Evolutionary conservation across 2,113 vertebrate species (phyloP).

Genomic region (Halichoerus grypus): DNA sequence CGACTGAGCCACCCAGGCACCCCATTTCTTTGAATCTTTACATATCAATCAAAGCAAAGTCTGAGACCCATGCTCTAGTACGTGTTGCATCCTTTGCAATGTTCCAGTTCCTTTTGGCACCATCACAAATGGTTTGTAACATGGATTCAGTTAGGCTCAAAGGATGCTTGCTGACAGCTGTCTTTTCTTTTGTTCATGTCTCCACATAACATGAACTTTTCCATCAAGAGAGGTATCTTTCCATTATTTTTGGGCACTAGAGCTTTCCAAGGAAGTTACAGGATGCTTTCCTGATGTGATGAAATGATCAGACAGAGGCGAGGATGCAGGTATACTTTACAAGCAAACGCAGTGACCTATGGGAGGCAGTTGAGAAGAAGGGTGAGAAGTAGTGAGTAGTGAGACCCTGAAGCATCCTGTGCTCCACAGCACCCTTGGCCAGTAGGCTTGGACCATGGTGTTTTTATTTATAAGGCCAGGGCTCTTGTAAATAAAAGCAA

Average conservation of each 20-base stretch:
- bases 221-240: not conserved
- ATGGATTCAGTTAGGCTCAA: not conserved
- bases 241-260: not conserved
- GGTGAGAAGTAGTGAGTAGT: not conserved
- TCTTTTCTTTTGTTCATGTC: not conserved
- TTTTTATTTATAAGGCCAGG: not conserved
- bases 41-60: not conserved
- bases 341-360: not conserved
- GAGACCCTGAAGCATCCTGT: not conserved
- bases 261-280: not conserved
- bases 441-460: not conserved
- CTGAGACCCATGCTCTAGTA: fast-evolving
- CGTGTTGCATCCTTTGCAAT: not conserved
- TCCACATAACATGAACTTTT: not conserved
- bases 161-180: not conserved
- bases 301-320: not conserved
- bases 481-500: not conserved
- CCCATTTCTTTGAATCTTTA: not conserved
- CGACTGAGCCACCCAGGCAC: too few relatives aligned
- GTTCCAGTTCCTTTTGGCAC: not conserved
- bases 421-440: not conserved
- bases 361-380: not conserved
- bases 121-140: not conserved
- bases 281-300: not conserved
- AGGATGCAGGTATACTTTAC: not conserved